These are phyloP conservation scores for Aphaenogaster floridana DNA, from an alignment of 1,140 invertebrate species.

Conservation along the genomic window DNA sequence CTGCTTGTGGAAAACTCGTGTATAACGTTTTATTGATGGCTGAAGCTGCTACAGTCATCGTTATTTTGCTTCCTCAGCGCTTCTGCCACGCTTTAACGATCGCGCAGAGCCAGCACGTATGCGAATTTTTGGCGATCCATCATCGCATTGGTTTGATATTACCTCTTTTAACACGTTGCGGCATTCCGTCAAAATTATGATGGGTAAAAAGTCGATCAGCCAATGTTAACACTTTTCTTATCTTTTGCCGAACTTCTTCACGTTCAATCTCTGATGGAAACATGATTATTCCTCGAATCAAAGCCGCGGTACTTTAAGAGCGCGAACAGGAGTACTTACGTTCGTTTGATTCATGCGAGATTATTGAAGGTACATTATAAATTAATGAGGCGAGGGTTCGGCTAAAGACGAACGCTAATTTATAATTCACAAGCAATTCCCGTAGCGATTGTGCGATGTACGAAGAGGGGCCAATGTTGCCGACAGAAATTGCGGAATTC, in stretches of 20 bases:
- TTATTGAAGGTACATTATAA: slow-evolving; percentile 22
- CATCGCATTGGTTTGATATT: slow-evolving; percentile 65
- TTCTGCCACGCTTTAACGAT: slow-evolving; percentile 58
- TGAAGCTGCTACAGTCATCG: slow-evolving; percentile 34
- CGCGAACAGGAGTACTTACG: not conserved
- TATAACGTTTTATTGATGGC: slow-evolving; percentile 73
- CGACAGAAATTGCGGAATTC: slow-evolving; percentile 27
- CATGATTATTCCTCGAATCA: not conserved
- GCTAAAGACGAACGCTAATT: slow-evolving; percentile 21
- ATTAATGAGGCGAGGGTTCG: slow-evolving; percentile 15
- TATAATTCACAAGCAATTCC: slow-evolving; percentile 55
- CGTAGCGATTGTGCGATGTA: slow-evolving; percentile 7
- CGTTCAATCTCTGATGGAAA: not conserved
- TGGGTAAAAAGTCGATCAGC: slow-evolving; percentile 34
- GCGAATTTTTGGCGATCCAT: slow-evolving; percentile 73
- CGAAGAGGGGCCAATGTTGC: not conserved
- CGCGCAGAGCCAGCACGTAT: slow-evolving; percentile 33
- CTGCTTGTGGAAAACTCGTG: slow-evolving; percentile 47
- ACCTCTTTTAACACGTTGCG: not conserved
- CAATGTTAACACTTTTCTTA: slow-evolving; percentile 19
- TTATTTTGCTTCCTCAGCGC: slow-evolving; percentile 58
- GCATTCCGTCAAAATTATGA: slow-evolving; percentile 18
- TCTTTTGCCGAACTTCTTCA: not conserved
- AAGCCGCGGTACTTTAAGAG: not conserved
- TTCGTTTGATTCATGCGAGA: not conserved